Evolutionary conservation across 2,797 vertebrate genomes (phyloP).

Genomic region (Gadopsis bispinosus): DNA sequence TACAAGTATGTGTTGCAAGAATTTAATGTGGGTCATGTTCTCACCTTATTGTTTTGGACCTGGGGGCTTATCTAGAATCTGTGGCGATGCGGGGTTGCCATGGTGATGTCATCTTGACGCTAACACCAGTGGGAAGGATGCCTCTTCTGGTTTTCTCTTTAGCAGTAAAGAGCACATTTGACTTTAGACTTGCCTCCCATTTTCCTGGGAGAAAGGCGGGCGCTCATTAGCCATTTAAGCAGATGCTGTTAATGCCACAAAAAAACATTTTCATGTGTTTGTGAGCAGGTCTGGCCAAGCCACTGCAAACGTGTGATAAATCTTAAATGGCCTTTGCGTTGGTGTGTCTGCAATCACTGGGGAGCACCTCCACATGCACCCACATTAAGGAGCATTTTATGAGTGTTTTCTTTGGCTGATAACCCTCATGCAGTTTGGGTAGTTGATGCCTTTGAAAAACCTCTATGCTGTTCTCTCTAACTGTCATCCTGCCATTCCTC

Average conservation of each 20-base stretch:
- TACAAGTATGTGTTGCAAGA: constrained; percentile 46
- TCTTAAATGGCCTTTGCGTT: constrained; percentile 63
- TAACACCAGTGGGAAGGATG: constrained; percentile 26
- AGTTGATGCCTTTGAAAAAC: constrained; percentile 19
- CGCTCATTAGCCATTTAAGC: constrained; percentile 34
- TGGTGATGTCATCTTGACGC: constrained; percentile 54
- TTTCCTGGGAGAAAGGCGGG: constrained; percentile 29
- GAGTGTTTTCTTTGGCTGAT: constrained; percentile 38
- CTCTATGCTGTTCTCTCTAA: background rate
- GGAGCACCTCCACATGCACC: constrained; percentile 64
- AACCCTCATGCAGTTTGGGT: constrained; percentile 2
- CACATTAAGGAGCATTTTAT: constrained; percentile 62
- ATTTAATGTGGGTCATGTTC: constrained; percentile 69
- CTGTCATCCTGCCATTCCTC: background rate
- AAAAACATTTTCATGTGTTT: constrained; percentile 61
- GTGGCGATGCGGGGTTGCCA: constrained; percentile 47
- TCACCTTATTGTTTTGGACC: constrained; percentile 64
- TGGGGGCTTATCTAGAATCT: constrained; percentile 57
- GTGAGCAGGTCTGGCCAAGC: constrained; percentile 42
- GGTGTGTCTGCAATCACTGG: constrained; percentile 49
- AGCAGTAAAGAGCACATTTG: constrained; percentile 53
- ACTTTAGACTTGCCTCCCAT: constrained; percentile 40
- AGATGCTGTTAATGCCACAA: constrained; percentile 46
- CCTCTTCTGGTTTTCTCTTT: constrained; percentile 34
- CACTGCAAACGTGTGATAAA: constrained; percentile 78